These are phyloP conservation scores for Microctonus hyperodae DNA, from an alignment of 2,888 invertebrate genomes.

Conservation along the genomic window DNA sequence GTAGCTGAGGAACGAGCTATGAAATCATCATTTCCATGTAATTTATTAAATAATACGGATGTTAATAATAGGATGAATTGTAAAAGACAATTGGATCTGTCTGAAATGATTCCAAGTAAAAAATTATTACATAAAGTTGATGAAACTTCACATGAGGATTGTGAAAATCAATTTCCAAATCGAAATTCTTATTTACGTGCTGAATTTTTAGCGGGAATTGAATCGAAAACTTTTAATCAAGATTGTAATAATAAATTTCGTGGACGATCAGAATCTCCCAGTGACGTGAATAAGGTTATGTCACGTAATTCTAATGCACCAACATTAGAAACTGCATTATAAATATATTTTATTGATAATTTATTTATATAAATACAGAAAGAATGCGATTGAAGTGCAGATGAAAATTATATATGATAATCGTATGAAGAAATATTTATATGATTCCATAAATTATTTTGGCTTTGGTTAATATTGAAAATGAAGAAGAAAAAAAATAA, in stretches of 20 bases:
- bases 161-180: constrained; percentile 43
- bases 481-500: no score
- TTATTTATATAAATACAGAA: neutral
- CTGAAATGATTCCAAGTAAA: constrained; percentile 24
- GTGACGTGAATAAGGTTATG: constrained; percentile 50
- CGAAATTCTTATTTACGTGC: constrained; percentile 58
- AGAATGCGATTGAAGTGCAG: neutral
- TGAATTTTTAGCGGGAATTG: constrained; percentile 53
- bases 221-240: constrained; percentile 29
- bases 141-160: neutral
- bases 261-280: constrained; percentile 59
- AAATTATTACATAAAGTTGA: constrained; percentile 13
- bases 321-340: constrained; percentile 59
- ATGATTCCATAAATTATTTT: no score
- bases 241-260: constrained; percentile 50
- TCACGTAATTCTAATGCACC: constrained; percentile 60
- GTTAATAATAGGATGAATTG: constrained; percentile 34
- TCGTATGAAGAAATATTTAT: no score
- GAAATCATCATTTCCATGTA: constrained; percentile 59
- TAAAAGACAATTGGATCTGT: constrained; percentile 50
- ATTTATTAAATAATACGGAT: constrained; percentile 42
- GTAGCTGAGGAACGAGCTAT: constrained; percentile 76
- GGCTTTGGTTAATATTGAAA: no score
- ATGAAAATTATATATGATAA: neutral
- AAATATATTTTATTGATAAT: constrained; percentile 10